Evolutionary conservation across 2,888 invertebrate species (phyloP).

Genomic region (Heliconius erato): DNA sequence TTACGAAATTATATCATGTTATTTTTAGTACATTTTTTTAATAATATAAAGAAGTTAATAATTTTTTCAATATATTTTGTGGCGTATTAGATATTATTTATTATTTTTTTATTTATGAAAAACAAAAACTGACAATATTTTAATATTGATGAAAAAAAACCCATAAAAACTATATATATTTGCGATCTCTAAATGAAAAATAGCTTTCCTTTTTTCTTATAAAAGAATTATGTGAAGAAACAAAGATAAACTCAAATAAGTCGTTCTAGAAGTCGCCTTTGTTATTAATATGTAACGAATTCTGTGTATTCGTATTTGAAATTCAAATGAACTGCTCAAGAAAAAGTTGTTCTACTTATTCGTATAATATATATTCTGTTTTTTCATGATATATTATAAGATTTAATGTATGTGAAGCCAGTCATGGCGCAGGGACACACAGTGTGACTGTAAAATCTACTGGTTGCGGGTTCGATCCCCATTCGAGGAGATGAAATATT

Average conservation of each 20-base stretch:
- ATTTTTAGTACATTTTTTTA: too few relatives aligned
- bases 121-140: background rate
- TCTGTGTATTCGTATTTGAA: conserved; percentile 38
- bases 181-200: conserved; percentile 6
- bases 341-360: conserved; percentile 26
- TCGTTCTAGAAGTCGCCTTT: conserved; percentile 25
- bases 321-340: conserved; percentile 34
- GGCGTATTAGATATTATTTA: too few relatives aligned
- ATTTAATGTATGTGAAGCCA: background rate
- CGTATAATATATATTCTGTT: conserved; percentile 7
- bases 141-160: background rate
- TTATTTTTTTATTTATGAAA: too few relatives aligned
- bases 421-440: too few relatives aligned
- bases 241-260: conserved; percentile 29
- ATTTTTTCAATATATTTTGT: too few relatives aligned
- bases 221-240: conserved; percentile 16
- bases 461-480: too few relatives aligned
- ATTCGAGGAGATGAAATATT: too few relatives aligned
- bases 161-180: background rate
- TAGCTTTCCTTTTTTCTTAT: conserved; percentile 8
- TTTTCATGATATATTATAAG: background rate
- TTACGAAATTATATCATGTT: too few relatives aligned
- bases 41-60: too few relatives aligned
- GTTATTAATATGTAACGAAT: conserved; percentile 42
- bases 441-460: too few relatives aligned